Conservation (phyloP, 2,888 invertebrate species). For the Temnothorax ravouxi region DNA sequence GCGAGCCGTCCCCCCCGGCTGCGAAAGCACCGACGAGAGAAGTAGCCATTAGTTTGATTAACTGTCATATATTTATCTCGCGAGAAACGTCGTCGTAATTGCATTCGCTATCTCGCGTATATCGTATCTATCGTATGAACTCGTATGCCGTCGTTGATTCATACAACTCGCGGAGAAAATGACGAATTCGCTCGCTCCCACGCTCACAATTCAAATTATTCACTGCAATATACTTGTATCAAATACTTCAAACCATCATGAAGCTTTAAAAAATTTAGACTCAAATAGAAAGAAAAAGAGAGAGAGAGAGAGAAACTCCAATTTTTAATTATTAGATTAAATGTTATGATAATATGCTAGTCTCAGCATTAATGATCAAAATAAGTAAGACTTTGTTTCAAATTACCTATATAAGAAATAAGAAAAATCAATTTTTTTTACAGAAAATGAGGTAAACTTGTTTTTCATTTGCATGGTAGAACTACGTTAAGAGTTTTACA, state of each 20-base stretch:
- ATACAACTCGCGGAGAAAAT: constrained; percentile 8
- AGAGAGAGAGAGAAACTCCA: not conserved
- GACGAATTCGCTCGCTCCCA: not conserved
- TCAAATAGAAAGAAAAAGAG: not conserved
- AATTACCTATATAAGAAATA: not conserved
- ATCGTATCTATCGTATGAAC: constrained; percentile 1
- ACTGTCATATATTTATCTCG: constrained; percentile 76
- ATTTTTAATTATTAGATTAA: constrained; percentile 9
- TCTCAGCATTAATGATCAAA: not conserved
- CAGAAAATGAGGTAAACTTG: not conserved
- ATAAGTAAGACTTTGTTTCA: not conserved
- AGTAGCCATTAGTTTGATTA: constrained; percentile 83
- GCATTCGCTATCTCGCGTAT: constrained; percentile 28
- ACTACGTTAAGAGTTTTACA: not conserved
- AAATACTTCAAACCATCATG: not conserved
- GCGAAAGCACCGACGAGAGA: constrained; percentile 72
- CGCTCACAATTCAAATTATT: not conserved
- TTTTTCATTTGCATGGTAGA: not conserved
- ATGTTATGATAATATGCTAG: not conserved
- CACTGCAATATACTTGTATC: not conserved
- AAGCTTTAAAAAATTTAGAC: not conserved
- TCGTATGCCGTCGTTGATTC: constrained; percentile 6
- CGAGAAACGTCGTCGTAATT: constrained; percentile 65
- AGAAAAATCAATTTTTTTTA: not conserved
- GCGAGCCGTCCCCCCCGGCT: constrained; percentile 29